Percentiles rank a stretch among this genome's conserved stretches.
phyloP scores from a whole-genome alignment of 2,888 invertebrate genomes.

The Anthophora plumipes region DNA sequence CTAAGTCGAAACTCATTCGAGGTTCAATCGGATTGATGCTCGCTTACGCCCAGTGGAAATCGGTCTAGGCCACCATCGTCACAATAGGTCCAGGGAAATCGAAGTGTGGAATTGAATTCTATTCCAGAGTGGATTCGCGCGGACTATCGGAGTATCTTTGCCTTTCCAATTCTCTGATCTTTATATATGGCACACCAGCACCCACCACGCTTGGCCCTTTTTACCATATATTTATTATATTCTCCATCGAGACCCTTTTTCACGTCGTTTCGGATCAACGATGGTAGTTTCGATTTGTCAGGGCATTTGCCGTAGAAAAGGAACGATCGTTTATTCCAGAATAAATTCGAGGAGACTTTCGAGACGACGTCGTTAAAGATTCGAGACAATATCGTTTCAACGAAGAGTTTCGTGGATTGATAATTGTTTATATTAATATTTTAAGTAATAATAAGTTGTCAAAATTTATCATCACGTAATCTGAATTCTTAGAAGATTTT shows the following conservation, averaged over 20 bases:
- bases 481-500: too few species aligned
- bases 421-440: too few species aligned
- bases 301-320: too few species aligned
- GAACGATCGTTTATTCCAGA: background rate
- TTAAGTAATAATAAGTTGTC: too few species aligned
- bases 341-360: background rate
- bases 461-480: too few species aligned
- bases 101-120: constrained; percentile 58
- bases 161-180: constrained; percentile 45
- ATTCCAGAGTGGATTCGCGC: constrained; percentile 35
- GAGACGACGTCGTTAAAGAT: too few species aligned
- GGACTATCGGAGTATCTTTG: constrained; percentile 45
- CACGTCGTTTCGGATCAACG: background rate
- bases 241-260: background rate
- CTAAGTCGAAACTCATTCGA: constrained; percentile 44
- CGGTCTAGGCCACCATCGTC: constrained; percentile 37
- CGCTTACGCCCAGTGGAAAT: constrained; percentile 40
- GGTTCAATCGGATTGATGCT: constrained; percentile 44
- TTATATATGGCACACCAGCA: constrained; percentile 22
- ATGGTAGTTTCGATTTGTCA: background rate
- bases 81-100: constrained; percentile 49
- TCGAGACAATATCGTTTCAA: background rate
- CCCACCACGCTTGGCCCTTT: background rate
- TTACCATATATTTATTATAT: constrained; percentile 31
- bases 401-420: too few species aligned